Conservation (phyloP, 2,888 invertebrate genomes). For the Lasioglossum figueresi region DNA sequence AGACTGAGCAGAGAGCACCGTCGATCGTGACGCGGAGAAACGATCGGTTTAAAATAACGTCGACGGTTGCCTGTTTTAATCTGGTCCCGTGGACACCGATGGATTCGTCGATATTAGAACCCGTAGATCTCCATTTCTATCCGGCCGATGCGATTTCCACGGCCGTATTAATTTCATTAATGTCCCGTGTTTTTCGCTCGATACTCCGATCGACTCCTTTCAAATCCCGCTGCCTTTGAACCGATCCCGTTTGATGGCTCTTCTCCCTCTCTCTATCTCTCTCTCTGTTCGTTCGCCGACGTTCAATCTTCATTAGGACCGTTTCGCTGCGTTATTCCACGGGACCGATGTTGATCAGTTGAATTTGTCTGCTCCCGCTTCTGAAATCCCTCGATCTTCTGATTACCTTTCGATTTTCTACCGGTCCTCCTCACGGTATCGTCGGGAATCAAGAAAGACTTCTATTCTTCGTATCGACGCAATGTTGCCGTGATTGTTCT, state of each 20-base stretch:
- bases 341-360: conserved; percentile 27
- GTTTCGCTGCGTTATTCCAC: conserved; percentile 1
- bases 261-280: background rate
- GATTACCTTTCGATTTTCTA: conserved; percentile 5
- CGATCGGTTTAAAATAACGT: conserved; percentile 1
- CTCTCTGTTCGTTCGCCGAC: background rate
- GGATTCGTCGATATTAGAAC: conserved; percentile 32
- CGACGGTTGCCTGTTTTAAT: background rate
- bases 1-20: background rate
- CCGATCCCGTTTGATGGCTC: background rate
- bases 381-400: conserved; percentile 3
- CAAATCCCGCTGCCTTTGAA: background rate
- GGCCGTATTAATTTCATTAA: conserved; percentile 35
- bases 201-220: conserved; percentile 11
- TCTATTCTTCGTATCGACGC: background rate
- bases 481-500: background rate
- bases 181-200: background rate
- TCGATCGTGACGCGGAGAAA: background rate
- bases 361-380: conserved; percentile 13
- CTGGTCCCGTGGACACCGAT: conserved; percentile 4
- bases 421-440: background rate
- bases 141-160: background rate
- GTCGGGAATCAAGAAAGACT: background rate
- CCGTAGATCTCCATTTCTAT: conserved; percentile 29
- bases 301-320: conserved; percentile 27